Conservation (phyloP, 2,113 vertebrate species). For the Hydropotes inermis region DNA sequence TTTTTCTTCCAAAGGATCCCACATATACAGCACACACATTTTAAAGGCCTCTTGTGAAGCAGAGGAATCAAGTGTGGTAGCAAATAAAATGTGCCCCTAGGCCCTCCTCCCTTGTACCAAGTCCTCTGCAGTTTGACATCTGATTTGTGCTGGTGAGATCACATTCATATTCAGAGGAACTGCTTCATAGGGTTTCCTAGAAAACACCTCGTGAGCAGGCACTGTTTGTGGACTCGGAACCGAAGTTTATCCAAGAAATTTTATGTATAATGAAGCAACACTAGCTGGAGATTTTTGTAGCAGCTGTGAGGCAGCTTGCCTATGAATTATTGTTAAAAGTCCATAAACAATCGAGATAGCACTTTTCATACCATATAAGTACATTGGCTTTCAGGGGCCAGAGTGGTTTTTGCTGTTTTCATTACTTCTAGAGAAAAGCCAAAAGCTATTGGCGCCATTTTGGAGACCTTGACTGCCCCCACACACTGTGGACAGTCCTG, state of each 20-base stretch:
- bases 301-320: neutral
- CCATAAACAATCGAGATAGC: neutral
- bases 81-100: neutral
- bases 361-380: neutral
- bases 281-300: neutral
- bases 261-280: neutral
- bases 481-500: neutral
- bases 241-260: neutral
- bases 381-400: neutral
- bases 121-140: neutral
- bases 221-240: neutral
- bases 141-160: neutral
- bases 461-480: neutral
- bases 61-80: neutral
- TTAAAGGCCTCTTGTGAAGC: neutral
- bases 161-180: neutral
- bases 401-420: constrained; percentile 16
- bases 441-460: neutral
- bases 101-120: neutral
- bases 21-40: neutral
- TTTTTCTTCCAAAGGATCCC: neutral
- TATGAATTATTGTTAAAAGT: constrained; percentile 14
- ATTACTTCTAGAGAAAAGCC: neutral
- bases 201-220: neutral
- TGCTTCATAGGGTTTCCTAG: neutral